phyloP scores from a whole-genome alignment of 2,888 invertebrate genomes.

The Hirtodrosophila confusa region DNA sequence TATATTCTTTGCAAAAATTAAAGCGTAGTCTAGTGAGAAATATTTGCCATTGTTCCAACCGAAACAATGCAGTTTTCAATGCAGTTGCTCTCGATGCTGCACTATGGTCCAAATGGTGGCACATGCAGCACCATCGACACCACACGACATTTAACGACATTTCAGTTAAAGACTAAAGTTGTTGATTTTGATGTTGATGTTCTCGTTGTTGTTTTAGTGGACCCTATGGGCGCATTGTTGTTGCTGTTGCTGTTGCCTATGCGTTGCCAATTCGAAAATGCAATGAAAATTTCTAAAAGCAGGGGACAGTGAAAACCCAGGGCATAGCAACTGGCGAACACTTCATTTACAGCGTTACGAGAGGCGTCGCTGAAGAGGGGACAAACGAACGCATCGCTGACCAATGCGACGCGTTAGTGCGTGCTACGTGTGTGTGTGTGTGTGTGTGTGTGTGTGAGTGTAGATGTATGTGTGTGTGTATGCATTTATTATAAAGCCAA shows the following conservation, averaged over 20 bases:
- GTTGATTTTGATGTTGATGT: constrained; percentile 53
- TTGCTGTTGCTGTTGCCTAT: constrained; percentile 46
- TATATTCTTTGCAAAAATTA: constrained; percentile 1
- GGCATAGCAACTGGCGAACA: constrained; percentile 48
- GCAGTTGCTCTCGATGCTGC: constrained; percentile 3
- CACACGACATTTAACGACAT: constrained; percentile 56
- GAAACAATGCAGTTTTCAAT: constrained; percentile 44
- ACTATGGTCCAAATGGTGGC: constrained; percentile 5
- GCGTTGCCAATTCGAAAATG: constrained; percentile 63
- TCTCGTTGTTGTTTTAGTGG: constrained; percentile 31
- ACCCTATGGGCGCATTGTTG: constrained; percentile 23
- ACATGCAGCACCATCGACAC: constrained; percentile 9
- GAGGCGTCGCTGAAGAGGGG: constrained; percentile 20
- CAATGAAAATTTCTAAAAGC: constrained; percentile 65
- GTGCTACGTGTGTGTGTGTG: constrained; percentile 19
- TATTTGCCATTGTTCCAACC: constrained; percentile 55
- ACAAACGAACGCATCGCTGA: constrained; percentile 53
- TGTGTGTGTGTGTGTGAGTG: constrained; percentile 15
- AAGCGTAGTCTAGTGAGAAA: constrained; percentile 37
- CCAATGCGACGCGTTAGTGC: constrained; percentile 54
- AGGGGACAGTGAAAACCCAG: constrained; percentile 40
- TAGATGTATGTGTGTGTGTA: constrained; percentile 5
- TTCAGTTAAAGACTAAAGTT: constrained; percentile 58
- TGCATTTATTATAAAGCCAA: constrained; percentile 67
- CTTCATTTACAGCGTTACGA: constrained; percentile 66